Conservation (phyloP, 2,888 invertebrate species). For the Cyclophora punctaria region DNA sequence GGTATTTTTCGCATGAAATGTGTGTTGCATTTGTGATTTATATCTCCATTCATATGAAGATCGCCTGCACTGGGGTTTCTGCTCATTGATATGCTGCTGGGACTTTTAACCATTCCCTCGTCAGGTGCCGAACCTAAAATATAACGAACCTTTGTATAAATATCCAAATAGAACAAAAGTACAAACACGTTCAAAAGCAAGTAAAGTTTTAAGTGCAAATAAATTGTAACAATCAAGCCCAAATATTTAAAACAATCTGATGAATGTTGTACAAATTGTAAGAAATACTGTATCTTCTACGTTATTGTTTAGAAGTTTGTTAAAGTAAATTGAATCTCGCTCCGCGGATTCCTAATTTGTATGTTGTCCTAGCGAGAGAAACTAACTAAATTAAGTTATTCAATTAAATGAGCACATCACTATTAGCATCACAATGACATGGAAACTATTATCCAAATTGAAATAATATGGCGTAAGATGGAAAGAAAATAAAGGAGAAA, state of each 20-base stretch:
- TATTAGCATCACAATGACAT: neutral
- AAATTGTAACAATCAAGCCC: slow-evolving; percentile 6
- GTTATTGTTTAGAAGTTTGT: neutral
- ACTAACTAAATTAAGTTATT: neutral
- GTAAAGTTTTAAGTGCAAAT: slow-evolving; percentile 17
- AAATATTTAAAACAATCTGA: neutral
- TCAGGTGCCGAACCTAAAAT: slow-evolving; percentile 56
- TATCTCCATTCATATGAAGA: slow-evolving; percentile 76
- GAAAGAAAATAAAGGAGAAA: slow-evolving; percentile 32
- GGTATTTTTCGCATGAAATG: slow-evolving; percentile 98
- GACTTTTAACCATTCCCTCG: slow-evolving; percentile 83
- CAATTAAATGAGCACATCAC: neutral
- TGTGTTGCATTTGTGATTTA: slow-evolving; percentile 86
- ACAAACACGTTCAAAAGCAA: slow-evolving; percentile 17
- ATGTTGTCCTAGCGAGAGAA: too few species aligned
- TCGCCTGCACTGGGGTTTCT: slow-evolving; percentile 84
- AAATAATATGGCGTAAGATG: slow-evolving; percentile 17
- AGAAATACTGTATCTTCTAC: neutral
- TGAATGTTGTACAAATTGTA: neutral
- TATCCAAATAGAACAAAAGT: slow-evolving; percentile 1
- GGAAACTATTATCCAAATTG: neutral
- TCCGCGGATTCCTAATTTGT: too few species aligned
- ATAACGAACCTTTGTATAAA: neutral
- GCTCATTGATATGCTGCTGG: slow-evolving; percentile 86
- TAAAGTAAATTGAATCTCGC: neutral